Conservation (phyloP, 1,140 invertebrate genomes). For the Brachionus koreanus region DNA sequence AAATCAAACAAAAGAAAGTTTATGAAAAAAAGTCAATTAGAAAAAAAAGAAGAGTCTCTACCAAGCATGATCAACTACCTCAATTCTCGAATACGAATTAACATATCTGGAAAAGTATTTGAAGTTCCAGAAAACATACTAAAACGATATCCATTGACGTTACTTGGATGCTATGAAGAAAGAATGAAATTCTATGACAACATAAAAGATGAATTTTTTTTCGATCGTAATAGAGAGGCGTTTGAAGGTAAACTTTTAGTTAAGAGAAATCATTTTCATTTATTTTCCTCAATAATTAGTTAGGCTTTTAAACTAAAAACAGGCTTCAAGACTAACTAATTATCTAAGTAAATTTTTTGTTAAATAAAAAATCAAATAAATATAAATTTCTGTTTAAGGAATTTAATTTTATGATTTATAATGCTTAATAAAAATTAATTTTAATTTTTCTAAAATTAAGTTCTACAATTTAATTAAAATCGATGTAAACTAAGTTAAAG, state of each 20-base stretch:
- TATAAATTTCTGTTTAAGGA: too few relatives aligned
- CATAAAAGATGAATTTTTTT: conserved; percentile 56
- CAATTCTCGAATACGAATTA: conserved; percentile 2
- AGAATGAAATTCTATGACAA: conserved; percentile 55
- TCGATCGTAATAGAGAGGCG: conserved; percentile 57
- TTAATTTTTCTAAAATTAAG: too few relatives aligned
- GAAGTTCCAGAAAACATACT: neutral
- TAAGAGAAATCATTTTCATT: conserved; percentile 49
- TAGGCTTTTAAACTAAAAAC: neutral
- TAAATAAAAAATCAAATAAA: neutral
- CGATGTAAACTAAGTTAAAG: too few relatives aligned
- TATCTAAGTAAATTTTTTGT: neutral
- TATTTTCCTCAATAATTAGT: conserved; percentile 50
- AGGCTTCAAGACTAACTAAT: neutral
- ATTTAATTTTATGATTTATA: too few relatives aligned
- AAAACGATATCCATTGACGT: neutral
- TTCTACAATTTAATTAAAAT: too few relatives aligned
- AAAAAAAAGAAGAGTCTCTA: neutral
- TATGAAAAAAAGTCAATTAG: neutral
- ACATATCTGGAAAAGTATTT: conserved; percentile 36
- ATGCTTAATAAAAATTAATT: too few relatives aligned
- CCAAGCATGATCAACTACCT: neutral
- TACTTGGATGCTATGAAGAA: conserved; percentile 49
- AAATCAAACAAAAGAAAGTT: neutral
- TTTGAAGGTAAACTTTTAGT: conserved; percentile 54